phyloP scores from a whole-genome alignment of 92 coral and sea anemone species.

The Chrysogorgia sp. region DNA sequence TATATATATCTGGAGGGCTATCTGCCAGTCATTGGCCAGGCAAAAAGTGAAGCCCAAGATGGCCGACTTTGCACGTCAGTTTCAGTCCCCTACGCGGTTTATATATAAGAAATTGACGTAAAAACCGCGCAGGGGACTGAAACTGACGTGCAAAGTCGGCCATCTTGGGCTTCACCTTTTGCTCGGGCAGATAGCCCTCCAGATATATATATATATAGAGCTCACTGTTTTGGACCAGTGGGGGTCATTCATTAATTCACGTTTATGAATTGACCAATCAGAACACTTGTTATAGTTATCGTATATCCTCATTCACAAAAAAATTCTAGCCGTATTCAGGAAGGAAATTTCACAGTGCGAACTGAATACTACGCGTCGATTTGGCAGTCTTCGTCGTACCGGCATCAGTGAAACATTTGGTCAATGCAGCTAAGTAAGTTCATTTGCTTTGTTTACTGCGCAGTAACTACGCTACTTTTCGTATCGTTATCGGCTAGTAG shows the following conservation, averaged over 20 bases:
- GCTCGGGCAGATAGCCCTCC: no score
- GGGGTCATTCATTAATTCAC: slow-evolving; percentile 23
- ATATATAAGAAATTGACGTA: no score
- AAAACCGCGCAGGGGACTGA: no score
- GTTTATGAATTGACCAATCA: slow-evolving; percentile 29
- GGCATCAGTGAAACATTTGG: background rate
- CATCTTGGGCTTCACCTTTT: no score
- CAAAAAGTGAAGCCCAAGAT: no score
- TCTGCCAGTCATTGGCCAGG: no score
- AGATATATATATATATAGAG: no score
- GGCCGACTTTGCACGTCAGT: no score
- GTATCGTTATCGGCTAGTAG: background rate
- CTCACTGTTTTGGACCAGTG: no score
- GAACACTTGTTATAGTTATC: slow-evolving; percentile 32
- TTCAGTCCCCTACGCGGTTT: no score
- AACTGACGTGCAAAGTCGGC: no score
- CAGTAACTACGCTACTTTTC: background rate
- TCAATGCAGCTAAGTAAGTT: slow-evolving; percentile 30
- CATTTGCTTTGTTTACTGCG: background rate
- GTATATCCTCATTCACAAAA: slow-evolving; percentile 41
- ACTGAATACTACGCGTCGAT: slow-evolving; percentile 30
- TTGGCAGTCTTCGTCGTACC: background rate
- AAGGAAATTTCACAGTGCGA: slow-evolving; percentile 8
- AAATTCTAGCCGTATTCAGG: slow-evolving; percentile 16
- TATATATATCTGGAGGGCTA: no score